Percentiles rank a stretch among this genome's conserved stretches.
Conservation (phyloP, 2,797 vertebrate species). For the Chelidonichthys spinosus region DNA sequence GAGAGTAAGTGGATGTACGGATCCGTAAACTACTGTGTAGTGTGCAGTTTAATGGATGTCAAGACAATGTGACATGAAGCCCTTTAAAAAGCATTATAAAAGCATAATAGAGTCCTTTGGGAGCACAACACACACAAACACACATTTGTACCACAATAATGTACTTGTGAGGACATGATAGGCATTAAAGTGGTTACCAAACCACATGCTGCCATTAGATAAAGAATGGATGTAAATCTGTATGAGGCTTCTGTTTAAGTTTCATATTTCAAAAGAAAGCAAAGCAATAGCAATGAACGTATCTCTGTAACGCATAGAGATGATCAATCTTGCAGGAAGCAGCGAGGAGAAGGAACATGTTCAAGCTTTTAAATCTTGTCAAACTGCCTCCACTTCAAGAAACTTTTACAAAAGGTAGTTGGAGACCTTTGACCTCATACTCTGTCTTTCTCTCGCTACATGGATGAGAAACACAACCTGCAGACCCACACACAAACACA, state of each 20-base stretch:
- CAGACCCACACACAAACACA: conserved; percentile 2
- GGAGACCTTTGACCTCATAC: conserved; percentile 29
- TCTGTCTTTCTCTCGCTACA: conserved; percentile 11
- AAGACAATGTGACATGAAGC: background rate
- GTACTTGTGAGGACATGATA: background rate
- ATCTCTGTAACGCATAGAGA: background rate
- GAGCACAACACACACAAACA: background rate
- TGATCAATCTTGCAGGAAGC: background rate
- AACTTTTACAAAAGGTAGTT: conserved; percentile 13
- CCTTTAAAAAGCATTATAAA: background rate
- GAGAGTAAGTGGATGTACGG: conserved; percentile 5
- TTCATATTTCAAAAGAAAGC: conserved; percentile 12
- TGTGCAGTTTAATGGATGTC: background rate
- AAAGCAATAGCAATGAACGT: background rate
- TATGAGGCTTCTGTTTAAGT: background rate
- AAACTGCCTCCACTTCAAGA: conserved; percentile 10
- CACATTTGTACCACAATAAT: background rate
- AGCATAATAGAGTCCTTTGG: background rate
- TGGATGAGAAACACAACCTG: conserved; percentile 24
- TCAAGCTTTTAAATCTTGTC: conserved; percentile 3
- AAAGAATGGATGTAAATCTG: background rate
- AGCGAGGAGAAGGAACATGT: background rate
- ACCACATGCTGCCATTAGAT: background rate
- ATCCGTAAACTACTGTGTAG: background rate
- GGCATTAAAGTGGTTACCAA: background rate